Conservation (phyloP, 2,797 vertebrate genomes). For the Megalops cyprinoides region DNA sequence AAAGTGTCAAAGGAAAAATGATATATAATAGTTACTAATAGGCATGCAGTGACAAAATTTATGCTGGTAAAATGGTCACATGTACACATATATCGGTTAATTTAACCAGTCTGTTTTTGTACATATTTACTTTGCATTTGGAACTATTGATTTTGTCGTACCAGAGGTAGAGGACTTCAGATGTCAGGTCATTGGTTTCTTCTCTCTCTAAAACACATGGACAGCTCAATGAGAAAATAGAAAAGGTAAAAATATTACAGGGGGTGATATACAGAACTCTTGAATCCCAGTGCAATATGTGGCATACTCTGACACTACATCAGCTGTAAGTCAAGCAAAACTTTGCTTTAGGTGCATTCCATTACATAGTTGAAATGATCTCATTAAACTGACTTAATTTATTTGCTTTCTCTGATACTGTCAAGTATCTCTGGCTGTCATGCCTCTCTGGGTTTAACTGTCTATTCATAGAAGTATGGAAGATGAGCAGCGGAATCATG, state of each 20-base stretch:
- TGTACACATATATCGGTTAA: too few relatives aligned
- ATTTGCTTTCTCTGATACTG: background rate
- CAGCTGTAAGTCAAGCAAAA: background rate
- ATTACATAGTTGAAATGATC: background rate
- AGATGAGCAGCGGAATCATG: conserved; percentile 16
- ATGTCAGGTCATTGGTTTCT: background rate
- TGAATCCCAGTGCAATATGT: background rate
- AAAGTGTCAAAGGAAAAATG: too few relatives aligned
- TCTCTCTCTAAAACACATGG: background rate
- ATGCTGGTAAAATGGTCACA: too few relatives aligned
- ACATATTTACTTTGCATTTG: too few relatives aligned
- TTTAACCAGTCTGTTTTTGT: too few relatives aligned
- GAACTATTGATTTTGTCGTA: too few relatives aligned
- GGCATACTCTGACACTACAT: background rate
- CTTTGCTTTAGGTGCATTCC: background rate
- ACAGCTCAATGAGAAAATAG: background rate
- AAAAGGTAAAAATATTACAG: background rate
- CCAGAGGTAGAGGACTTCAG: too few relatives aligned
- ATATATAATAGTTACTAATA: too few relatives aligned
- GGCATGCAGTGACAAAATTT: too few relatives aligned
- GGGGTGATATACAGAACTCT: background rate
- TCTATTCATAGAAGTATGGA: conserved; percentile 25
- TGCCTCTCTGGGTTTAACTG: background rate
- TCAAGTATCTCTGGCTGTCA: background rate
- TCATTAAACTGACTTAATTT: conserved; percentile 9